phyloP scores from a whole-genome alignment of 2,888 invertebrate species.

The Oxytorus armatus region DNA sequence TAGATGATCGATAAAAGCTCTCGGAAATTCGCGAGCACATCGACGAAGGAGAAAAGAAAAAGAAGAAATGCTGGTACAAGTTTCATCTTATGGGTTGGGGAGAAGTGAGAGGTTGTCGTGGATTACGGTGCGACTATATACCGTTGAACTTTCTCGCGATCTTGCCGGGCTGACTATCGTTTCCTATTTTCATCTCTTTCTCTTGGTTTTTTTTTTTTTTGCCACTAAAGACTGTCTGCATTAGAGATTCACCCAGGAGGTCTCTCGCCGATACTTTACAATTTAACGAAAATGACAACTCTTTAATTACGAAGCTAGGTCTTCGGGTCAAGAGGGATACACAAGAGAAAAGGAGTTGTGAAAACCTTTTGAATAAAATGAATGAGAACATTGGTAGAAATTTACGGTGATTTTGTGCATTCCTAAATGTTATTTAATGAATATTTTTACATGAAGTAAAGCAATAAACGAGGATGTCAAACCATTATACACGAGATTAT shows the following conservation, averaged over 20 bases:
- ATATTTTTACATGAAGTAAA: no score
- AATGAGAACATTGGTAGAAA: no score
- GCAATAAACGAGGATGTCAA: no score
- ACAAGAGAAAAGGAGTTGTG: no score
- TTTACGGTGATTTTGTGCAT: no score
- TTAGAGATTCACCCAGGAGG: constrained; percentile 1
- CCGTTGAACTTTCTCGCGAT: constrained; percentile 75
- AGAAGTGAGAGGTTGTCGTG: constrained; percentile 64
- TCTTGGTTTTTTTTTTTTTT: background rate
- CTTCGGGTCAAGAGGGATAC: no score
- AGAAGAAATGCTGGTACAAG: constrained; percentile 41
- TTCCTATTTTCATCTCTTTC: constrained; percentile 69
- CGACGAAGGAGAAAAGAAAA: background rate
- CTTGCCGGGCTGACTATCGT: constrained; percentile 66
- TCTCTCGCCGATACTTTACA: background rate
- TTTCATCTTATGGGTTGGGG: constrained; percentile 59
- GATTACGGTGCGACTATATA: constrained; percentile 49
- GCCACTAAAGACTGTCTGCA: no score
- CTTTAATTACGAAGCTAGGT: background rate
- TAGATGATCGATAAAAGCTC: background rate
- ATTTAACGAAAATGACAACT: background rate
- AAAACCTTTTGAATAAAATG: no score
- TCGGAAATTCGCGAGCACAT: background rate
- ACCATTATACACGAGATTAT: background rate
- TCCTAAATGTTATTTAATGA: no score